Evolutionary conservation across 2,113 vertebrate genomes (phyloP).

Genomic region (Gymnarchus niloticus): DNA sequence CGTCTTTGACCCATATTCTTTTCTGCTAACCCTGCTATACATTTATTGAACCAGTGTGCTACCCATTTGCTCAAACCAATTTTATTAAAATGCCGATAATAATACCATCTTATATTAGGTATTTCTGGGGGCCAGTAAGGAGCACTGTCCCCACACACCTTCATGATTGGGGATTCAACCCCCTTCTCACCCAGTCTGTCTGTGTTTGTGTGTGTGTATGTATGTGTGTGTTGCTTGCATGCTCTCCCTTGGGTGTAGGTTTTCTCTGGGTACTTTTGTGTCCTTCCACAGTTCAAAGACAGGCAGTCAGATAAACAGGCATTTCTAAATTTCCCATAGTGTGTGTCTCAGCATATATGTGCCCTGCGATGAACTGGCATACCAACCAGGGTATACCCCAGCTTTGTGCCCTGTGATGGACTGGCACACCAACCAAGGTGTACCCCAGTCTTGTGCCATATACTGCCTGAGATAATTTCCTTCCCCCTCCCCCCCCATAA

Average conservation of each 20-base stretch:
- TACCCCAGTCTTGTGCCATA: no score
- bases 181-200: no score
- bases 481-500: no score
- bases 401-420: neutral
- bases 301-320: neutral
- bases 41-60: neutral
- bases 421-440: no score
- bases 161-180: neutral
- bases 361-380: neutral
- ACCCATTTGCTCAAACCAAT: neutral
- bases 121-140: neutral
- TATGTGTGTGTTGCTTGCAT: neutral
- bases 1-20: neutral
- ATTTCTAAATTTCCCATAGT: neutral
- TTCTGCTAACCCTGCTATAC: neutral
- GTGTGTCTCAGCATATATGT: neutral
- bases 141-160: neutral
- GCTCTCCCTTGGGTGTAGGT: neutral
- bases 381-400: neutral
- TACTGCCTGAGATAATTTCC: no score
- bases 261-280: neutral
- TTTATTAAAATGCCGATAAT: neutral
- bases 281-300: neutral
- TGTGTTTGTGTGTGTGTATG: neutral
- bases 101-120: neutral